Conservation (phyloP, 2,113 vertebrate genomes). For the Thunnus maccoyii region DNA sequence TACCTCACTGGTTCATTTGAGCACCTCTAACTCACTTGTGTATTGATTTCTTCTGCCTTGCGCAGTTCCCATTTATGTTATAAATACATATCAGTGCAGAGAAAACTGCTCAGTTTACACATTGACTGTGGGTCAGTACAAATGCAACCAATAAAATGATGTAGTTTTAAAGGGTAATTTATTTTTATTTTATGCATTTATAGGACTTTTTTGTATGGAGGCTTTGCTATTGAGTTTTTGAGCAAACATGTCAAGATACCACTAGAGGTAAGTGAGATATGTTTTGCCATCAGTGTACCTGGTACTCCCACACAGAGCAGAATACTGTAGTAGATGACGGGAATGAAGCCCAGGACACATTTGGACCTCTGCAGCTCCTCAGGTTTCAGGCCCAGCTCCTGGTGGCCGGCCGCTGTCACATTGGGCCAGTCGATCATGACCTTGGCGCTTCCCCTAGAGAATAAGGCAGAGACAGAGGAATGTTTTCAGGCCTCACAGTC, state of each 20-base stretch:
- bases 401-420: slow-evolving; percentile 66
- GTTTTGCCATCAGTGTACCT: slow-evolving; percentile 79
- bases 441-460: slow-evolving; percentile 32
- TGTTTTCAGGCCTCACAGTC: background rate
- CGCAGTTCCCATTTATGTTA: background rate
- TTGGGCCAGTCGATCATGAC: slow-evolving; percentile 83
- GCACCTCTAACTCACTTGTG: background rate
- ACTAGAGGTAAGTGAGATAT: too few species aligned
- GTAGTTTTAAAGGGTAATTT: too few species aligned
- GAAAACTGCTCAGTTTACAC: slow-evolving; percentile 1
- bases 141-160: slow-evolving; percentile 4
- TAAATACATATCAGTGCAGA: slow-evolving; percentile 3
- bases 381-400: slow-evolving; percentile 33
- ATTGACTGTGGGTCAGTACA: background rate
- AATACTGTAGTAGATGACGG: slow-evolving; percentile 91
- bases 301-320: slow-evolving; percentile 93
- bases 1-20: background rate
- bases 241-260: too few species aligned
- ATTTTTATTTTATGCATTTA: too few species aligned
- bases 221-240: too few species aligned
- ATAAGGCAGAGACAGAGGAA: background rate
- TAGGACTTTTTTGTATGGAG: too few species aligned
- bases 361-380: slow-evolving; percentile 81
- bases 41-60: slow-evolving; percentile 12
- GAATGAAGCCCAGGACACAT: slow-evolving; percentile 88